Evolutionary conservation across 2,113 vertebrate species (phyloP).

Genomic region (Neopipo cinnamomea): DNA sequence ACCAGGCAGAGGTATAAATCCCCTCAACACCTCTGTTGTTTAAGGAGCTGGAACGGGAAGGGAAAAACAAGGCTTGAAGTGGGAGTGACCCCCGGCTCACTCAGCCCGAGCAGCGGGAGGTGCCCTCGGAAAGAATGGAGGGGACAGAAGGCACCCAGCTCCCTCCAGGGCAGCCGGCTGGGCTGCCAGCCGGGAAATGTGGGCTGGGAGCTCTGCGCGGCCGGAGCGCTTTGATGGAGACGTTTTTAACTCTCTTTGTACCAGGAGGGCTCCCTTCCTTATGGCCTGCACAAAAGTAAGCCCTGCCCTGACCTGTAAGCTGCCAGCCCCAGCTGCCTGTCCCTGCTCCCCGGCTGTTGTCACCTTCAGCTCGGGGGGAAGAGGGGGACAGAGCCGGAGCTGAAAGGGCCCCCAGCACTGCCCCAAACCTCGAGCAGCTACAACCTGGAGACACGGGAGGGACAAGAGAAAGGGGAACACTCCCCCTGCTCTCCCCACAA

Average conservation of each 20-base stretch:
- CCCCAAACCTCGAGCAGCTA: not conserved
- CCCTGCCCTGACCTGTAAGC: not conserved
- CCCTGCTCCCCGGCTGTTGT: not conserved
- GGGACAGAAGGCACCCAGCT: conserved; percentile 39
- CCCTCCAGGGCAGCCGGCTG: not conserved
- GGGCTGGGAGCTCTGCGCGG: not conserved
- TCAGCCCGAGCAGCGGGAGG: not conserved
- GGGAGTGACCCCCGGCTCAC: conserved; percentile 44
- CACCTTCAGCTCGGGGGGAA: not conserved
- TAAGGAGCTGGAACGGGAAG: conserved; percentile 61
- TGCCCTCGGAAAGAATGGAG: not conserved
- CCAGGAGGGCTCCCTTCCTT: not conserved
- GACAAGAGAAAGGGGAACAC: not conserved
- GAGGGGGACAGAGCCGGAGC: not conserved
- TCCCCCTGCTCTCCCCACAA: not conserved
- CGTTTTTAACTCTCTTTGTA: not conserved
- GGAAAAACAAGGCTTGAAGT: not conserved
- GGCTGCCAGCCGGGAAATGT: not conserved
- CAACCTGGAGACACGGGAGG: fast-evolving
- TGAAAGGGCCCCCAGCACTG: fast-evolving
- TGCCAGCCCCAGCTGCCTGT: not conserved
- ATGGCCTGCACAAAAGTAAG: not conserved
- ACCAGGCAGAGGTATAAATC: conserved; percentile 72
- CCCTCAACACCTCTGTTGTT: conserved; percentile 68
- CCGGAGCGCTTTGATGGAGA: not conserved